These are phyloP conservation scores for Bombus polaris DNA, from an alignment of 1,140 invertebrate species.

Conservation along the genomic window DNA sequence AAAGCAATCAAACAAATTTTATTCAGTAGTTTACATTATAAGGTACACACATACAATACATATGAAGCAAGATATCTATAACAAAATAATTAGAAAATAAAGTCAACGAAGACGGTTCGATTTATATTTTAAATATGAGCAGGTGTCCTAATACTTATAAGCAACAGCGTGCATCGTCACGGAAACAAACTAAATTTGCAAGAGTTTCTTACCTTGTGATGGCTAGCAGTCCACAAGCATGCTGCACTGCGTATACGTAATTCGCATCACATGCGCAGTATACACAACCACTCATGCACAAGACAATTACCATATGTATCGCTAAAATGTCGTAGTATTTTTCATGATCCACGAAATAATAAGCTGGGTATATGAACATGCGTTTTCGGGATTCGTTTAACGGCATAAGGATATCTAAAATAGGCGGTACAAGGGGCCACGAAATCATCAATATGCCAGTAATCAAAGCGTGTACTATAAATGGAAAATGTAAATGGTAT, in stretches of 20 bases:
- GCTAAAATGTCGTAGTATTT: background rate
- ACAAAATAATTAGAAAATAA: too few relatives aligned
- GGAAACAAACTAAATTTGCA: too few relatives aligned
- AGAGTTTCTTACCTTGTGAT: background rate
- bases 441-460: background rate
- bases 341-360: background rate
- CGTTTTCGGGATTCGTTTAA: background rate
- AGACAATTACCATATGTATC: background rate
- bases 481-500: background rate
- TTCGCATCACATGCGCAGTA: background rate
- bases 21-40: too few relatives aligned
- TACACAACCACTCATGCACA: background rate
- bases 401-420: background rate
- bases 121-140: too few relatives aligned
- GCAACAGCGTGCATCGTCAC: too few relatives aligned
- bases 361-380: background rate
- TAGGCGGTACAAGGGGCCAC: background rate
- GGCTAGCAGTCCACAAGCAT: constrained; percentile 8
- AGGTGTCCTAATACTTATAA: too few relatives aligned
- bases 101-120: too few relatives aligned
- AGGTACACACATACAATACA: too few relatives aligned
- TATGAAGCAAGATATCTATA: too few relatives aligned
- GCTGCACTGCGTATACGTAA: constrained; percentile 14
- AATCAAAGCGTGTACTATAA: background rate
- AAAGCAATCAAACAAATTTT: too few relatives aligned